Percentiles rank a stretch among this genome's conserved stretches.
phyloP scores from a whole-genome alignment of 2,888 invertebrate species.

The Ochropleura plecta region DNA sequence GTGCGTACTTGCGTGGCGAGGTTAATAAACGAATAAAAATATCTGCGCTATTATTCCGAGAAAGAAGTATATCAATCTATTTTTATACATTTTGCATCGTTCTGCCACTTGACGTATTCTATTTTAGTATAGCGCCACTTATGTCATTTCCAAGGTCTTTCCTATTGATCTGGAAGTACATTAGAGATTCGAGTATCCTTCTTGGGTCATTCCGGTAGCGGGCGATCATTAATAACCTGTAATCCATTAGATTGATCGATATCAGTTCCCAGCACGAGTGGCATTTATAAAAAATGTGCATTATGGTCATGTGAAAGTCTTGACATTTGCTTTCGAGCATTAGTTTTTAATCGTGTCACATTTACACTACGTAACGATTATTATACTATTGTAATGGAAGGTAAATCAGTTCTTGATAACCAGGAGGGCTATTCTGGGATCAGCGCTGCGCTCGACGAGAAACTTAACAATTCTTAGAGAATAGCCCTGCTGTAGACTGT shows the following conservation, averaged over 20 bases:
- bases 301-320: constrained; percentile 68
- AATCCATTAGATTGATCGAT: constrained; percentile 70
- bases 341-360: constrained; percentile 55
- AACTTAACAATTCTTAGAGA: too few species aligned
- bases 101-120: constrained; percentile 25
- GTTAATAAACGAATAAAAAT: constrained; percentile 61
- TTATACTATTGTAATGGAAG: constrained; percentile 36
- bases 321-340: constrained; percentile 68
- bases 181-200: constrained; percentile 37
- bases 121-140: constrained; percentile 29
- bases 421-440: neutral
- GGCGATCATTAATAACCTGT: constrained; percentile 66
- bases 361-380: constrained; percentile 47
- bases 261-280: constrained; percentile 60
- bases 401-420: constrained; percentile 26
- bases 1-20: constrained; percentile 54
- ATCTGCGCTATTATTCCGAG: constrained; percentile 40
- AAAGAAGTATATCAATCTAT: constrained; percentile 48
- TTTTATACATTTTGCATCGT: constrained; percentile 42
- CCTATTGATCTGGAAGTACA: constrained; percentile 37
- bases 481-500: neutral
- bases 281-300: constrained; percentile 63
- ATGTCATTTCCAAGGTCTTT: constrained; percentile 28
- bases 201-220: constrained; percentile 54
- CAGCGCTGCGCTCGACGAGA: too few species aligned